phyloP scores from a whole-genome alignment of 1,140 invertebrate species.

The Hyposmocoma kahamanoa region DNA sequence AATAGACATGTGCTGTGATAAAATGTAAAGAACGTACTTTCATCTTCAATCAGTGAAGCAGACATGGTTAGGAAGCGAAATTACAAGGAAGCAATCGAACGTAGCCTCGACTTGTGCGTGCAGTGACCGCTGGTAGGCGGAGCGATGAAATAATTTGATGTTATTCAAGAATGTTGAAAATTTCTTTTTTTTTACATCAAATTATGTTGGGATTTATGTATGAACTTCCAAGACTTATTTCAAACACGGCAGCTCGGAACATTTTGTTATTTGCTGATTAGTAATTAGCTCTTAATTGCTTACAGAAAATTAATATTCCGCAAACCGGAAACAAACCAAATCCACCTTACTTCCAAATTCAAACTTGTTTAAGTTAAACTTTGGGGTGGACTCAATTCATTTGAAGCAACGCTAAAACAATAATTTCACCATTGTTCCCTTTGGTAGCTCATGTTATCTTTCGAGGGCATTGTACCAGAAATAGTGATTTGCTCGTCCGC shows the following conservation, averaged over 20 bases:
- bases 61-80: constrained; percentile 21
- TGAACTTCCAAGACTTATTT: no score
- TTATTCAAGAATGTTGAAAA: background rate
- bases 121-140: constrained; percentile 6
- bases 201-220: no score
- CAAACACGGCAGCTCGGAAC: no score
- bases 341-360: background rate
- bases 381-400: no score
- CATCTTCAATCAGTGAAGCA: constrained; percentile 18
- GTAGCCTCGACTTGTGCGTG: constrained; percentile 10
- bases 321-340: no score
- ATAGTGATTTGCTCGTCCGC: constrained; percentile 26
- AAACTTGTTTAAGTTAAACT: background rate
- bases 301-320: no score
- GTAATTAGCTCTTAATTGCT: no score
- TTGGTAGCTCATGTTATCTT: constrained; percentile 24
- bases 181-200: no score
- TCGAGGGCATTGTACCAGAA: constrained; percentile 34
- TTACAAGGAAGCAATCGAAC: constrained; percentile 27
- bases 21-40: constrained; percentile 13
- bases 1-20: background rate
- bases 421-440: constrained; percentile 6
- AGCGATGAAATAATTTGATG: background rate
- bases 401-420: background rate
- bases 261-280: no score